Conservation (phyloP, 2,113 vertebrate species). For the Notothenia rossii region DNA sequence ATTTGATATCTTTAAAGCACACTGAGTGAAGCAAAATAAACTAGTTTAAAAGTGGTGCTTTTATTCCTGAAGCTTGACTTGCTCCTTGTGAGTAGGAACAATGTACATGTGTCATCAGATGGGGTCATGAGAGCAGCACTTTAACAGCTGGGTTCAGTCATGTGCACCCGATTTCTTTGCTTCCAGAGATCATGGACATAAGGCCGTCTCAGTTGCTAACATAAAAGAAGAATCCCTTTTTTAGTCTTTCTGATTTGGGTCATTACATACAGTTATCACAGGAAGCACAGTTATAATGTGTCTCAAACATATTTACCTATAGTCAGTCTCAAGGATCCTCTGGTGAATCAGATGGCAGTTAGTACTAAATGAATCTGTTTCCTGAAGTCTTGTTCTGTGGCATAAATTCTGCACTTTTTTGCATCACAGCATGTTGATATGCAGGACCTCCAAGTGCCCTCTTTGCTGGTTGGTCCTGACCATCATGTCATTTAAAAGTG, state of each 20-base stretch:
- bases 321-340: neutral
- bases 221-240: neutral
- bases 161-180: constrained; percentile 13
- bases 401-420: constrained; percentile 50
- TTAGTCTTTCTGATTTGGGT: neutral
- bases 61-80: constrained; percentile 74
- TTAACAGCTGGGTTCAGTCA: neutral
- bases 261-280: neutral
- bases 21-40: constrained; percentile 76
- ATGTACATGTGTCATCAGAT: constrained; percentile 24
- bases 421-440: constrained; percentile 56
- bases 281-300: constrained; percentile 14
- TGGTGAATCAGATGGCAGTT: constrained; percentile 8
- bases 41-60: constrained; percentile 79
- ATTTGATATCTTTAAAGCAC: constrained; percentile 76
- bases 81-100: constrained; percentile 37
- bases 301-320: constrained; percentile 1
- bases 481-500: constrained; percentile 27
- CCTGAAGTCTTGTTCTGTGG: constrained; percentile 34
- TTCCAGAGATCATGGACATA: constrained; percentile 31
- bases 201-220: neutral
- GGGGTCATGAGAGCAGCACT: constrained; percentile 20
- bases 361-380: constrained; percentile 13
- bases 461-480: constrained; percentile 43
- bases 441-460: constrained; percentile 27